Conservation (phyloP, 2,113 vertebrate species). For the Halichoeres trimaculatus region DNA sequence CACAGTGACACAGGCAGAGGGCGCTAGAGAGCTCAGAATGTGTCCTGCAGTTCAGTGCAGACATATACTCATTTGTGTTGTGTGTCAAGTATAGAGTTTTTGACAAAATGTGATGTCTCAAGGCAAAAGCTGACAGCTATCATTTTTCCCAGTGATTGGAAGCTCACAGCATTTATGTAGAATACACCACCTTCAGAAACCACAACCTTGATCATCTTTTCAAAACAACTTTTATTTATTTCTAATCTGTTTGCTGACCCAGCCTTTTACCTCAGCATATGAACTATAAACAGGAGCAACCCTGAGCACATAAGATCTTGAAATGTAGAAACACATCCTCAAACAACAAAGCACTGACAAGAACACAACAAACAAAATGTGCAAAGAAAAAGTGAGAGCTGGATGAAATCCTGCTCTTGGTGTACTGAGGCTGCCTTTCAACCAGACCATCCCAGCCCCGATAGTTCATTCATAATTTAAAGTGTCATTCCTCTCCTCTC, state of each 20-base stretch:
- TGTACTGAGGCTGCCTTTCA: background rate
- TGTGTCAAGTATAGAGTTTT: background rate
- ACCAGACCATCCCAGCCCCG: background rate
- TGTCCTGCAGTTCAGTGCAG: background rate
- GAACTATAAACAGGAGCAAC: background rate
- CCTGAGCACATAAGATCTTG: background rate
- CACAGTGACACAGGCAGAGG: slow-evolving; percentile 29
- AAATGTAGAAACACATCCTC: background rate
- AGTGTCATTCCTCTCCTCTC: background rate
- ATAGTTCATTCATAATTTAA: background rate
- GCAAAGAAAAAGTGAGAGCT: slow-evolving; percentile 1
- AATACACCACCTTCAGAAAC: background rate
- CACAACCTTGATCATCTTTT: background rate
- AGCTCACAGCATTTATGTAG: background rate
- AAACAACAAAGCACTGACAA: background rate
- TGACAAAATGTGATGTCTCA: background rate
- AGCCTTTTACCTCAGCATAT: background rate
- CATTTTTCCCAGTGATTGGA: background rate
- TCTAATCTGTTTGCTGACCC: background rate
- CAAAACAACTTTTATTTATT: background rate
- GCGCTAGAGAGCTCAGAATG: slow-evolving; percentile 19
- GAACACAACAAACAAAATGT: slow-evolving; percentile 4
- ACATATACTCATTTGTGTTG: background rate
- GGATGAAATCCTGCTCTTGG: background rate
- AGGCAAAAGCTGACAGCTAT: background rate